Conservation (phyloP, 2,797 vertebrate species). For the Mastacembelus armatus region DNA sequence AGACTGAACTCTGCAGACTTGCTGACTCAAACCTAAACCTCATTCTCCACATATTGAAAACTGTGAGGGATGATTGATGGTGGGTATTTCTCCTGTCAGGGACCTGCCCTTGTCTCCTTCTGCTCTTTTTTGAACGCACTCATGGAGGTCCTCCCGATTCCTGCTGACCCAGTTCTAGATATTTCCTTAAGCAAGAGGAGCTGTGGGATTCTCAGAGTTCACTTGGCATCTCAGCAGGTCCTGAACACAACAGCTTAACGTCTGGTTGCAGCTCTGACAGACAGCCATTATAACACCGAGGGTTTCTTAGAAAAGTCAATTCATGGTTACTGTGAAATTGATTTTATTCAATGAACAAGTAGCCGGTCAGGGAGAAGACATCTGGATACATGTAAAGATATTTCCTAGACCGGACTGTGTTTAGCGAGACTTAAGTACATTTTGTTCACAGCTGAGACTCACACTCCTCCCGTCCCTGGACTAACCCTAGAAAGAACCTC, state of each 20-base stretch:
- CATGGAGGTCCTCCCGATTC: background rate
- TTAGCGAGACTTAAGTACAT: background rate
- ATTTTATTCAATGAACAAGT: background rate
- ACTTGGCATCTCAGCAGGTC: background rate
- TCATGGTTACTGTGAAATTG: background rate
- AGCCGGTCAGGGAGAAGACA: background rate
- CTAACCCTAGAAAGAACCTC: slow-evolving; percentile 18
- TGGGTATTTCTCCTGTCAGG: background rate
- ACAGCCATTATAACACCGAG: no score
- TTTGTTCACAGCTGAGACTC: background rate
- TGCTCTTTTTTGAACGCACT: background rate
- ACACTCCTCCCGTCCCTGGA: slow-evolving; percentile 11
- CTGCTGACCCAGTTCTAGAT: slow-evolving; percentile 8
- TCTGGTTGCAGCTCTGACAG: slow-evolving; percentile 15
- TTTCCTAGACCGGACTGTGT: background rate
- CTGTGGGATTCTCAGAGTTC: background rate
- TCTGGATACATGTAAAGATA: no score
- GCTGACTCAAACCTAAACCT: background rate
- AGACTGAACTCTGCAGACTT: background rate
- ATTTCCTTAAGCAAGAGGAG: background rate
- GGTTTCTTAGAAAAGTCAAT: no score
- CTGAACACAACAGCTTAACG: background rate
- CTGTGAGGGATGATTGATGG: slow-evolving; percentile 16
- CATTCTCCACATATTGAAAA: slow-evolving; percentile 2
- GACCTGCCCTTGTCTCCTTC: background rate